These are phyloP conservation scores for Euphydryas editha DNA, from an alignment of 2,888 invertebrate genomes.

Conservation along the genomic window DNA sequence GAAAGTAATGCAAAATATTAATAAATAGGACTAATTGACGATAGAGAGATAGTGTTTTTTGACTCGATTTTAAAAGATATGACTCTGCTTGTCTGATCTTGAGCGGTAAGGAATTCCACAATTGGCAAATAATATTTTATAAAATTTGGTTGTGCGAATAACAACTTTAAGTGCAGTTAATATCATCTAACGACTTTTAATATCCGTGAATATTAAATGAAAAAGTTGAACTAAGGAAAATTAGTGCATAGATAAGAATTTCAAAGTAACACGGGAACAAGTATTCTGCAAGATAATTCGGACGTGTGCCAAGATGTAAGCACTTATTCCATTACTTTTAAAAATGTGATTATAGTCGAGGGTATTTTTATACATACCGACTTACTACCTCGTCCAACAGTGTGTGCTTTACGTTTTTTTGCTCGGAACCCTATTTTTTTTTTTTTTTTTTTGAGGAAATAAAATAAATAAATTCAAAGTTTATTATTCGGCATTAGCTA, in stretches of 20 bases:
- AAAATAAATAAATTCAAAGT: too few relatives aligned
- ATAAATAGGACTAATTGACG: too few relatives aligned
- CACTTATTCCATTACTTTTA: slow-evolving; percentile 41
- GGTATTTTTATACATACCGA: slow-evolving; percentile 23
- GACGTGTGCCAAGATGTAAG: slow-evolving; percentile 40
- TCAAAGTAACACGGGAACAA: slow-evolving; percentile 32
- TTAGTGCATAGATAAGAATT: slow-evolving; percentile 34
- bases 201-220: slow-evolving; percentile 40
- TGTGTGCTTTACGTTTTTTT: neutral
- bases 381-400: slow-evolving; percentile 4
- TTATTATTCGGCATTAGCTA: too few relatives aligned
- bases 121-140: too few relatives aligned
- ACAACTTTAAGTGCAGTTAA: neutral
- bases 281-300: slow-evolving; percentile 39
- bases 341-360: slow-evolving; percentile 41
- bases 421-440: too few relatives aligned
- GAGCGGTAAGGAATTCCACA: too few relatives aligned
- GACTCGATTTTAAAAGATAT: too few relatives aligned
- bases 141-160: too few relatives aligned
- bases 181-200: neutral
- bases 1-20: too few relatives aligned
- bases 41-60: too few relatives aligned
- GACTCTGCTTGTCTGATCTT: too few relatives aligned
- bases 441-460: too few relatives aligned
- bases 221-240: slow-evolving; percentile 42